Evolutionary conservation across 2,888 invertebrate genomes (phyloP), one percentile per base, ranked within the genome.

Genomic region (Pseudolycoriella hygida): DNA sequence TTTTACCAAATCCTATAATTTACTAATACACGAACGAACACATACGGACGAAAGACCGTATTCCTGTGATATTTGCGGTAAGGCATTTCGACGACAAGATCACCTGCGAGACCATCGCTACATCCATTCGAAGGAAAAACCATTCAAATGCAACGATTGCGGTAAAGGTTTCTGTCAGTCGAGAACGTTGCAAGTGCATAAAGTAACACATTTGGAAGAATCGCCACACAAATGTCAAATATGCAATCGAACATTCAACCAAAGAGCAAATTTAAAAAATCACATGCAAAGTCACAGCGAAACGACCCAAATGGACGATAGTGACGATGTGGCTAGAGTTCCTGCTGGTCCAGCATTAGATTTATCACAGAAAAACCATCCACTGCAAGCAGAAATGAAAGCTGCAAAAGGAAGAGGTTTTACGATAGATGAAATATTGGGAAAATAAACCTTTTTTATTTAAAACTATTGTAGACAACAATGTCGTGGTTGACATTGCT

Each of bases 131-230:
- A 96, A 96, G 61, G 93, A 96, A 67, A 97, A 97, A 64, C 97
- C 97, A 0, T 97, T 96, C 69, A 96, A 93, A 60, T 98, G 97
- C 65, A 77, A 75, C 3, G 87, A 93, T 56, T 97, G 97, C 64
- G 93, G 93, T 40, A 97, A 97, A 67, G 97, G 97, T 4, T 97
- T 98, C 67, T 98, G 97, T 62, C 97, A 97, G 61, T 88, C 90
- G 17, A 73, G 97, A 43, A 97, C 97, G 0, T 69, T 97, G 53
- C 92, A 94, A 2, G 94, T 94, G 2, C 97, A 97, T 69, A 87
- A 86, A 64, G 88, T 92, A 51, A 76, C 92, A 25, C 93, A 93
- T 61, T 74, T 87, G 76, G 89, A 92, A 65, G 89, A 92, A 64
- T 87, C 88, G 4, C 88, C 90, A 0, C 90, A 90, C 64, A 90